Conservation (phyloP, 2,797 vertebrate species). For the Okamejei kenojei region DNA sequence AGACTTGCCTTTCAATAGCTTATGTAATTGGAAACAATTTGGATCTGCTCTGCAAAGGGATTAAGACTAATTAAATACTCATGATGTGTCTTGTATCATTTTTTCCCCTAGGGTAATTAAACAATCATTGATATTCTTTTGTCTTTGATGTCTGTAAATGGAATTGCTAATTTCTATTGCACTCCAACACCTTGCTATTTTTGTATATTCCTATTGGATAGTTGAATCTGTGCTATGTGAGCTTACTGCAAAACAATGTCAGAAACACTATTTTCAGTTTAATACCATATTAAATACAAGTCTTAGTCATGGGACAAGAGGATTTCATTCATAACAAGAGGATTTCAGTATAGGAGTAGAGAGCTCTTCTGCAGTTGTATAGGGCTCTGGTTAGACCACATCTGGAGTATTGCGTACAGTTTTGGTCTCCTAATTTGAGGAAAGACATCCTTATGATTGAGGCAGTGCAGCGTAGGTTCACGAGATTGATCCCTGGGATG, state of each 20-base stretch:
- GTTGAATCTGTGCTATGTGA: neutral
- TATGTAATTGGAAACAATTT: constrained; percentile 18
- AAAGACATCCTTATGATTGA: too few relatives aligned
- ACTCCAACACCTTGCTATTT: neutral
- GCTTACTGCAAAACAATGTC: neutral
- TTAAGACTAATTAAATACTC: constrained; percentile 2
- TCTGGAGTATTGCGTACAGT: too few relatives aligned
- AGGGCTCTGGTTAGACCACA: too few relatives aligned
- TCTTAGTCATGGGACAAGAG: neutral
- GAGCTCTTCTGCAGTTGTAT: too few relatives aligned
- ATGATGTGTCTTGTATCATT: constrained; percentile 24
- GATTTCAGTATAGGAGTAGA: too few relatives aligned
- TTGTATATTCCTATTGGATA: neutral
- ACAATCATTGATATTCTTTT: constrained; percentile 31
- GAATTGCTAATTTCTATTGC: constrained; percentile 31
- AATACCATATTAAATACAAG: too few relatives aligned
- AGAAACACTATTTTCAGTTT: neutral
- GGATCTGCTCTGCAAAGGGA: neutral
- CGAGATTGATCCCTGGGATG: too few relatives aligned
- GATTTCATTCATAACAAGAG: too few relatives aligned
- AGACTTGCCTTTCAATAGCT: neutral
- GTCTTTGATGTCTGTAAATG: constrained; percentile 16
- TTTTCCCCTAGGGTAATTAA: neutral
- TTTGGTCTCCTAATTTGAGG: too few relatives aligned
- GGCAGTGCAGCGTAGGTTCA: too few relatives aligned